Evolutionary conservation across 2,888 invertebrate species (phyloP), one percentile per base, ranked within the genome.

Genomic region (Drosophila lacicola): DNA sequence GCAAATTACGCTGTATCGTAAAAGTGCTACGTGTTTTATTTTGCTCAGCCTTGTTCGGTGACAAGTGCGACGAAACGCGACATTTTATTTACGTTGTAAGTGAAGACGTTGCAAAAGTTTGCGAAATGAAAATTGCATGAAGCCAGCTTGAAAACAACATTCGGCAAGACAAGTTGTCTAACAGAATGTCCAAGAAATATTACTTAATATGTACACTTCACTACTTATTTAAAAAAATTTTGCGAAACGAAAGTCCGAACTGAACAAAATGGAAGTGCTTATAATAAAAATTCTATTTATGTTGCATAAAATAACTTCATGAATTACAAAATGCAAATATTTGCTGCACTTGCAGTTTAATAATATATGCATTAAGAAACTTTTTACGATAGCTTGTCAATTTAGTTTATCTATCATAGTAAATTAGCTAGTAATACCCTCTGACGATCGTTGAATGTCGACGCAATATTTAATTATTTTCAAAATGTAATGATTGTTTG

Each of bases 1-100:
- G 70, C 72, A 78, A 84, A 84, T 81, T 71, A 70, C 79, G 75
- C 55, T 78, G 56, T 70, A 84, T 75, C 84, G 47, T 81, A 78
- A 87, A 87, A 87, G 25, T 58, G 61, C 62, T 36, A 62, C 84
- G 74, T 77, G 84, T 69, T 68, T 64, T 66, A 42, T 67, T 61
- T 60, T 25, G 33, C 70, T 64, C 49, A 60, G 54, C 54, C 1
- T n/a, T 47, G 39, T 33, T 45, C 34, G n/a, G 54, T 6, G 37
- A 61, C 61, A 36, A 50, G 8, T 29, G 10, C 25, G 42, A 45
- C 36, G 33, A 34, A 46, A 46, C 5, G 19, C 33, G 36, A 34
- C 44, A 25, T 34, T 57, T 56, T 49, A 21, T 54, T 44, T 49
- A n/a, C 21, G 36, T 21, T 49, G n/a, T 6, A 5, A 41, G 39